Base-by-base conservation (phyloP, 2,888 invertebrate genomes). In the Stenodera caucasica region DNA sequence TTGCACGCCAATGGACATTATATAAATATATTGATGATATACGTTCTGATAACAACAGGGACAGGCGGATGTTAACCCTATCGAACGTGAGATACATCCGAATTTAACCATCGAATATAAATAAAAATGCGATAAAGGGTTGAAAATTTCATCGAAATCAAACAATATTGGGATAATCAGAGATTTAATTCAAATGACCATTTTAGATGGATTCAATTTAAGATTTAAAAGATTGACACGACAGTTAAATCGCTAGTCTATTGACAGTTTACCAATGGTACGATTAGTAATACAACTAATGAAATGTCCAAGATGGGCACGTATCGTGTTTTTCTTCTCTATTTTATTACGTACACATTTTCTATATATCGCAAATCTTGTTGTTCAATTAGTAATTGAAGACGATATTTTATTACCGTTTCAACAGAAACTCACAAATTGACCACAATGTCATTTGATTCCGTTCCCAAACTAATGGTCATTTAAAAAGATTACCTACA, bases 21-120 rank as follows among this genome's bases (percentile, higher is more conserved):
- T 74, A 75, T 74, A 75, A 75, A 74, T 74, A 72, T 73, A 72
- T 45, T 63, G 73, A 70, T 75, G 75, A 76, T 76, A 72, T 74
- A 75, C 75, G 66, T 67, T 29, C 68, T 67, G 75, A 74, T 75
- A 76, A 70, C 70, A 62, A 18, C 18, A 65, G 14, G 15, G 14
- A 5, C 14, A 11, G 75, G 74, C 71, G 74, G 72, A 71, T 73
- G 72, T 72, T 72, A 73, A 72, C 74, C 69, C 69, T 75, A 76
- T 75, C 73, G 75, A 74, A 74, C 74, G 73, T 74, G 74, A 75
- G 75, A 75, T 75, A 72, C 69, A 74, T 71, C 62, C 61, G n/a
- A n/a, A n/a, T n/a, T n/a, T n/a, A n/a, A n/a, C n/a, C n/a, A n/a
- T n/a, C n/a, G n/a, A n/a, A n/a, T n/a, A n/a, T n/a, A n/a, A n/a